Conservation (phyloP, 2,888 invertebrate species). For the Nomada ferruginata region DNA sequence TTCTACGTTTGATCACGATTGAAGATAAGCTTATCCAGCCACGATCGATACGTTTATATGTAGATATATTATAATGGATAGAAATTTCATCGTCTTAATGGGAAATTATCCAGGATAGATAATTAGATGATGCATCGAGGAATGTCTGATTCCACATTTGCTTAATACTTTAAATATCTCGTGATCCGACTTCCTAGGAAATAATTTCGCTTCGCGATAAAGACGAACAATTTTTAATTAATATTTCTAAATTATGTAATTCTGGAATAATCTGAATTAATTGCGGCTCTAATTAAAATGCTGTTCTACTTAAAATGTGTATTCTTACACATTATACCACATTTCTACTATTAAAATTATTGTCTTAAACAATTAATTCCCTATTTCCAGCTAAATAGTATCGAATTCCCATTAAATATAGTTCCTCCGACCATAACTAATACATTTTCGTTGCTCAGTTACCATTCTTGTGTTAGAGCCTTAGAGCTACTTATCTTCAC, state of each 20-base stretch:
- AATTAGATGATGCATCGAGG: not conserved
- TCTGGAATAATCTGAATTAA: no score
- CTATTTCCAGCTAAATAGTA: not conserved
- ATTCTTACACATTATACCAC: no score
- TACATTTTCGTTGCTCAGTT: conserved; percentile 1
- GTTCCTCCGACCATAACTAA: not conserved
- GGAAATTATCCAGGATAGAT: not conserved
- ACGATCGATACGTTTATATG: conserved; percentile 10
- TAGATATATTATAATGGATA: not conserved
- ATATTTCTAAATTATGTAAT: no score
- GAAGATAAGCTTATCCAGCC: not conserved
- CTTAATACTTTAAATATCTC: not conserved
- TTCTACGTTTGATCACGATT: not conserved
- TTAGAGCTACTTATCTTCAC: conserved; percentile 37
- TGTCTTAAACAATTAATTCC: not conserved
- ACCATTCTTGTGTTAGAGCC: conserved; percentile 22
- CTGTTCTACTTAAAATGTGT: no score
- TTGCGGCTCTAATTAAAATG: no score
- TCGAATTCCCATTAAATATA: not conserved
- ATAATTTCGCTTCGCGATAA: no score
- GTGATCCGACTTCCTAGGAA: no score
- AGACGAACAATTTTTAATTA: no score
- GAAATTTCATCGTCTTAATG: not conserved
- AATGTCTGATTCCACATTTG: not conserved
- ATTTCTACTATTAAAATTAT: no score